Evolutionary conservation across 2,797 vertebrate genomes (phyloP).

Genomic region (Coilia nasus): DNA sequence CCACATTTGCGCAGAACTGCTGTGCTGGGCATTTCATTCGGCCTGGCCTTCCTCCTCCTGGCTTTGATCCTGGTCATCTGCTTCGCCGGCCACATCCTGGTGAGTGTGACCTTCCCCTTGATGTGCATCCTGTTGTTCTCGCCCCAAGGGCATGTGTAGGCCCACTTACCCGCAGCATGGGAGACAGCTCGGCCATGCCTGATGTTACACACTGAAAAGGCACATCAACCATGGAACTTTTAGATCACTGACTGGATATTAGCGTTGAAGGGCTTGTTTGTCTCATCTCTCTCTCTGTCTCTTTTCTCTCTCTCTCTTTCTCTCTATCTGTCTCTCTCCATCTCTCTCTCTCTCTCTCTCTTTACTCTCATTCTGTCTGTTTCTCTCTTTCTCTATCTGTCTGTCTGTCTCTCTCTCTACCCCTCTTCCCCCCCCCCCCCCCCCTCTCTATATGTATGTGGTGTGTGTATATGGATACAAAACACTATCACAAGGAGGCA

Average conservation of each 20-base stretch:
- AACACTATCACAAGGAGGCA: no score
- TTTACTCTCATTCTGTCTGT: not conserved
- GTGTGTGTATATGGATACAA: no score
- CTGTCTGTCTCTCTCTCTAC: no score
- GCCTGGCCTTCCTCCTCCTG: slow-evolving; percentile 85
- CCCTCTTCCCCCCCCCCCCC: no score
- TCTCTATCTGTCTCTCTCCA: no score
- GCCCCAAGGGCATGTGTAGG: not conserved
- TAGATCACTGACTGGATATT: not conserved
- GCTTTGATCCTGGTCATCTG: slow-evolving; percentile 90
- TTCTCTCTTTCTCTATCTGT: not conserved
- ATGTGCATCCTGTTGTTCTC: not conserved
- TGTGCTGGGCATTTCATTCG: slow-evolving; percentile 91
- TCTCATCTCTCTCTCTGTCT: not conserved
- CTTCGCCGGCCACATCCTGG: slow-evolving; percentile 92
- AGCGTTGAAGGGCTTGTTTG: not conserved
- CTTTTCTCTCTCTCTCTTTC: no score
- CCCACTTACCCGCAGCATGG: not conserved
- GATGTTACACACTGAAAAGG: not conserved
- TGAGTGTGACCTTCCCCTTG: slow-evolving; percentile 63
- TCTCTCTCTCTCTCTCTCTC: no score
- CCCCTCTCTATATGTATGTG: no score
- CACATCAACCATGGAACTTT: not conserved
- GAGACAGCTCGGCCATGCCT: not conserved
- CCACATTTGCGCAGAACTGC: slow-evolving; percentile 79